Percentiles rank a stretch among this genome's conserved stretches.
These are phyloP conservation scores for Lacanobia wlatinum DNA, from an alignment of 2,888 invertebrate genomes.

Conservation along the genomic window DNA sequence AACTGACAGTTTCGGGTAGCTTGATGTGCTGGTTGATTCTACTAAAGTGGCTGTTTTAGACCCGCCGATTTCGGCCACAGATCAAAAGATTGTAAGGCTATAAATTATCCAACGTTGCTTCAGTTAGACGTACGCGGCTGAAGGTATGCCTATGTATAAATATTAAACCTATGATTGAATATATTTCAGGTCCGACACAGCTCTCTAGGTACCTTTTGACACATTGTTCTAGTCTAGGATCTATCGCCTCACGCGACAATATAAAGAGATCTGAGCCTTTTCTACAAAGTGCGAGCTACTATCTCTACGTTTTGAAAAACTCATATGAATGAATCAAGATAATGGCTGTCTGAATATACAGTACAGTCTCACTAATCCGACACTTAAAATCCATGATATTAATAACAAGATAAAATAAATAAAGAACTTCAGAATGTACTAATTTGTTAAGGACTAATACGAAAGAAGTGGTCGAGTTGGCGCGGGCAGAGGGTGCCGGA, in stretches of 20 bases:
- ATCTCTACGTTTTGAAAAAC: constrained; percentile 19
- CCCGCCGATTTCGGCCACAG: too few species aligned
- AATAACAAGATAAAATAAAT: too few species aligned
- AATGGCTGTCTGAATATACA: neutral
- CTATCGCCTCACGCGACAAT: constrained; percentile 3
- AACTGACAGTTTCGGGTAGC: too few species aligned
- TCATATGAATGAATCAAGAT: neutral
- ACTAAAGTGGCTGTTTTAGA: too few species aligned
- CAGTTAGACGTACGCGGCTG: neutral
- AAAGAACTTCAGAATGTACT: too few species aligned
- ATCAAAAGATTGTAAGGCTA: neutral
- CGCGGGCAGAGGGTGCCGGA: too few species aligned
- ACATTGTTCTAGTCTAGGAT: constrained; percentile 14
- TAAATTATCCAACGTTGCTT: neutral
- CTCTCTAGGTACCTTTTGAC: neutral
- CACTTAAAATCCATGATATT: too few species aligned
- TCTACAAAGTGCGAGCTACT: neutral
- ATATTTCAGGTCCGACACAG: neutral
- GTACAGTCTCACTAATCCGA: too few species aligned
- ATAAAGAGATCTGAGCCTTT: constrained; percentile 30
- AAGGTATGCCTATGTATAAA: neutral
- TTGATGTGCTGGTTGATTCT: too few species aligned
- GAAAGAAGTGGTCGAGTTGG: too few species aligned
- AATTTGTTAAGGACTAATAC: too few species aligned
- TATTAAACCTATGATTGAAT: constrained; percentile 23